Evolutionary conservation across 92 coral and sea anemone genomes (phyloP), one percentile per base, ranked within the genome.

Genomic region (Palythoa grandis): DNA sequence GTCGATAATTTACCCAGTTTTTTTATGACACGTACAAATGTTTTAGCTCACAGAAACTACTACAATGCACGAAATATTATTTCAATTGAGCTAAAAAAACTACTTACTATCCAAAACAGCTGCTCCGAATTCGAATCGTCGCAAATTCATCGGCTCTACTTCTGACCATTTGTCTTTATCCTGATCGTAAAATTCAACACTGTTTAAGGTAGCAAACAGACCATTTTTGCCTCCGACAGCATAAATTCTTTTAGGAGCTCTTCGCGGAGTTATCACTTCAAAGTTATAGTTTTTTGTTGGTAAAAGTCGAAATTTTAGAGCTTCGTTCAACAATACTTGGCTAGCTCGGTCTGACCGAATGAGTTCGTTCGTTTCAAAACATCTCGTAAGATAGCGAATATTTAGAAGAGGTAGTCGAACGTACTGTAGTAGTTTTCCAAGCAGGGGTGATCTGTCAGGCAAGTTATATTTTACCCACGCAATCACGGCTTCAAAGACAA

Each of bases 221-320:
- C 98, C 98, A 90, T 93, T 92, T 72, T 95, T 95, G 5, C 98
- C 98, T 35, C 98, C 98, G 48, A 95, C 91, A 9, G 98, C 96
- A 87, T 84, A 92, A 72, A 95, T 93, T 38, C 95, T 92, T 37
- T 88, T 89, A 7, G 96, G 92, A 4, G 98, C 89, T 16, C 96
- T 87, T 25, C 98, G 89, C 16, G 92, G 93, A 50, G 85, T 82
- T 43, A 92, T 82, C 20, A 84, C 76, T 7, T 88, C 85, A 61
- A 70, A 89, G 43, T 93, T 78, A 16, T 48, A 77, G 75, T 88
- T 82, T 71, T 91, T 95, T 38, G 88, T 86, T 76, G 90, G 92
- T 52, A 87, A 76, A 24, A 90, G 89, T 74, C 96, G 91, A 67
- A 82, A 78, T 77, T 93, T 91, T 14, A 95, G 70, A 29, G 96